A percentile compares a stretch with the other conserved stretches of the same genome.
These are phyloP conservation scores for Tolypeutes matacus DNA, from an alignment of 2,797 vertebrate genomes.

Conservation along the genomic window DNA sequence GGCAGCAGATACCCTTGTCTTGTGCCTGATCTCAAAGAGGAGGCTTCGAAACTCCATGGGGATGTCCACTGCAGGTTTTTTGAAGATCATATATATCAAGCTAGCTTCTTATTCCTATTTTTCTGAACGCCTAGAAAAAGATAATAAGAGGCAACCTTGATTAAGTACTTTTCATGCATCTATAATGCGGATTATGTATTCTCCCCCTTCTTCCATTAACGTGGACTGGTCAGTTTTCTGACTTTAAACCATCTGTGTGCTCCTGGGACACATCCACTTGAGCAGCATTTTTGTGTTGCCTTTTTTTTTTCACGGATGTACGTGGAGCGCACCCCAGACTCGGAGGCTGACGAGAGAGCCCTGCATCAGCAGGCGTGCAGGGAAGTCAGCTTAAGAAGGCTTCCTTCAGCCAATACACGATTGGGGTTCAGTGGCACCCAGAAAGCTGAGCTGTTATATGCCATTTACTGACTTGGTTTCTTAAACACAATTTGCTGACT, in stretches of 20 bases:
- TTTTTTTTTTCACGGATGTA: no score
- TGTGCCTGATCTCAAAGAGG: background rate
- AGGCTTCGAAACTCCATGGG: background rate
- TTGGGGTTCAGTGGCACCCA: background rate
- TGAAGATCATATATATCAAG: background rate
- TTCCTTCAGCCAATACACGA: background rate
- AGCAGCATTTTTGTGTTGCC: no score
- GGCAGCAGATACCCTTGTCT: background rate
- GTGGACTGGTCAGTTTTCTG: background rate
- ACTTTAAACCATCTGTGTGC: background rate
- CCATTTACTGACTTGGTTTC: background rate
- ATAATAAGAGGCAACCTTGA: fast-evolving
- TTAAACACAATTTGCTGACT: slow-evolving; percentile 1
- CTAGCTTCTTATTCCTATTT: background rate
- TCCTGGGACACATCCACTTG: background rate
- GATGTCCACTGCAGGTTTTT: background rate
- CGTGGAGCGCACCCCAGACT: background rate
- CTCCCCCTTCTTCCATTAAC: no score
- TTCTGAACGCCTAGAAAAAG: background rate
- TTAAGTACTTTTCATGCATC: fast-evolving
- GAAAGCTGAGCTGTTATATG: background rate
- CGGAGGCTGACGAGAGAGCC: background rate
- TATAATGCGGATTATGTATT: no score
- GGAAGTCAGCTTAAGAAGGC: background rate
- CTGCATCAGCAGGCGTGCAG: background rate